These are phyloP conservation scores for Spialia ferax DNA, from an alignment of 2,888 invertebrate species.

Conservation along the genomic window DNA sequence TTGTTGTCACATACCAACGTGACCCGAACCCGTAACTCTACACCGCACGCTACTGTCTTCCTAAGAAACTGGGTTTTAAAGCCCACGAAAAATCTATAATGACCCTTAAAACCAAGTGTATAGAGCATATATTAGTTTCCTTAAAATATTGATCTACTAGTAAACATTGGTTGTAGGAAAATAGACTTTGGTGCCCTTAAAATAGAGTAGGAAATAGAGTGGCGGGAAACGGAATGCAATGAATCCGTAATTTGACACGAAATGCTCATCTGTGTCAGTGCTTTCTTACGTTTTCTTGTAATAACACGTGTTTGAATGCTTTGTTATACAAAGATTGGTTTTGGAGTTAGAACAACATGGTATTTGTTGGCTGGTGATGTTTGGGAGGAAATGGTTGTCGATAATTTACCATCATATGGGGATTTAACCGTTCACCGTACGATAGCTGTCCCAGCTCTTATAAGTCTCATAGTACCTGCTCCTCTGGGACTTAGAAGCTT, in stretches of 20 bases:
- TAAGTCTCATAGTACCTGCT: too few relatives aligned
- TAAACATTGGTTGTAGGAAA: neutral
- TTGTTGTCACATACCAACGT: slow-evolving; percentile 49
- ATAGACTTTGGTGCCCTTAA: neutral
- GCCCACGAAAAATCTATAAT: slow-evolving; percentile 44
- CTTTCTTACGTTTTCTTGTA: slow-evolving; percentile 55
- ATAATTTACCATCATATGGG: neutral
- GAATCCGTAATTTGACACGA: slow-evolving; percentile 71
- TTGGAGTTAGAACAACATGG: slow-evolving; percentile 17
- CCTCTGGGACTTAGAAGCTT: too few relatives aligned
- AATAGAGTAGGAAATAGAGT: slow-evolving; percentile 50
- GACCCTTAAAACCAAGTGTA: slow-evolving; percentile 45
- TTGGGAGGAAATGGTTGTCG: neutral
- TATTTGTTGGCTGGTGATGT: slow-evolving; percentile 9
- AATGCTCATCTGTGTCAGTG: slow-evolving; percentile 63
- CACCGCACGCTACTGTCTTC: slow-evolving; percentile 60
- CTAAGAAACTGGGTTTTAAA: slow-evolving; percentile 52
- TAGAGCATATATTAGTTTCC: slow-evolving; percentile 17
- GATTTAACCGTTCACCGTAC: neutral
- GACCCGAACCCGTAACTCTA: slow-evolving; percentile 63
- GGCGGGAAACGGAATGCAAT: slow-evolving; percentile 59
- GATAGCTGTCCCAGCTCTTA: too few relatives aligned
- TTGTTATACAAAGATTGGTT: slow-evolving; percentile 26
- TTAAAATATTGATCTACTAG: slow-evolving; percentile 8
- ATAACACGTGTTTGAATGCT: slow-evolving; percentile 37